These are phyloP conservation scores for Mactra quadrangularis DNA, from an alignment of 1,140 invertebrate genomes.

Conservation along the genomic window DNA sequence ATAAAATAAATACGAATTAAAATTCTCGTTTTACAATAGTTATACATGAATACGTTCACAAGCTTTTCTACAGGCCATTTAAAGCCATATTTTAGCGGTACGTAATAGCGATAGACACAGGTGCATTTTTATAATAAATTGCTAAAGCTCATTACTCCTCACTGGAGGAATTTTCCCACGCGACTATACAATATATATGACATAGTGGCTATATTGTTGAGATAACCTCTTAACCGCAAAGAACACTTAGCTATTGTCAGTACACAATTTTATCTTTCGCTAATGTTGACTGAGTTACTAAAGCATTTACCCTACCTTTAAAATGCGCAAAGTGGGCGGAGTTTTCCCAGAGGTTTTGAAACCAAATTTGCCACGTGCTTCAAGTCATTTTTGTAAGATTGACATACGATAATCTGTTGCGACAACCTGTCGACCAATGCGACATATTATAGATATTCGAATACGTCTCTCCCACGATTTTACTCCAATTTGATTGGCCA, in stretches of 20 bases:
- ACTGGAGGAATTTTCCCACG: slow-evolving; percentile 65
- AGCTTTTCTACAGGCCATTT: too few relatives aligned
- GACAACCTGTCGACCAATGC: slow-evolving; percentile 40
- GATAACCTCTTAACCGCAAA: slow-evolving; percentile 32
- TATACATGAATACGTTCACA: too few relatives aligned
- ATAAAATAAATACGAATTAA: too few relatives aligned
- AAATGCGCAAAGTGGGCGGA: slow-evolving; percentile 57
- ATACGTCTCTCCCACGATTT: background rate
- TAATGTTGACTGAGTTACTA: slow-evolving; percentile 60
- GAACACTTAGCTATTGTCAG: slow-evolving; percentile 56
- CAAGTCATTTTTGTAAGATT: slow-evolving; percentile 47
- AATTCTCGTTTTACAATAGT: too few relatives aligned
- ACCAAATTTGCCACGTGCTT: slow-evolving; percentile 53
- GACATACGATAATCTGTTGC: slow-evolving; percentile 47
- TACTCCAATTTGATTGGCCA: slow-evolving; percentile 44
- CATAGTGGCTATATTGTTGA: slow-evolving; percentile 35
- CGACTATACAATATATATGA: slow-evolving; percentile 54
- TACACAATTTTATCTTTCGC: slow-evolving; percentile 57
- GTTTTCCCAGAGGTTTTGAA: slow-evolving; percentile 59
- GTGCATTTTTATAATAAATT: slow-evolving; percentile 48
- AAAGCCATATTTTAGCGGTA: slow-evolving; percentile 37
- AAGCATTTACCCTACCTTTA: slow-evolving; percentile 55
- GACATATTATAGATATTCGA: slow-evolving; percentile 4
- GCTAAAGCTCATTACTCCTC: slow-evolving; percentile 51
- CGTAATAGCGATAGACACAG: slow-evolving; percentile 48